Evolutionary conservation across 2,113 vertebrate genomes (phyloP).

Genomic region (Eptesicus fuscus): DNA sequence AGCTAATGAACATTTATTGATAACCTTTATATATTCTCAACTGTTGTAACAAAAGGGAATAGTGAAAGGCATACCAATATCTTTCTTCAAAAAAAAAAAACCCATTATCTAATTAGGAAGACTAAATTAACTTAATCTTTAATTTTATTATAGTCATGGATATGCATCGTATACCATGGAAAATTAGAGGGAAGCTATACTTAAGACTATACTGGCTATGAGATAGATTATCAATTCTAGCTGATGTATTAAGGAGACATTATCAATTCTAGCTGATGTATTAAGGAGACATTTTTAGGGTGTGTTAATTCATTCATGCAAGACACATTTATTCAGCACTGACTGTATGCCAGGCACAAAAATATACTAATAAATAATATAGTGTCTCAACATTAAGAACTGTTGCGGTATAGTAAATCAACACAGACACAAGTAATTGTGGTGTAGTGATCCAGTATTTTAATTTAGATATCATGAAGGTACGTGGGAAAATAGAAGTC

Average conservation of each 20-base stretch:
- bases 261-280: not conserved
- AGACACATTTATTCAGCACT: not conserved
- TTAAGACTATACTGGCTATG: not conserved
- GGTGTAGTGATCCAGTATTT: not conserved
- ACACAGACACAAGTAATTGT: not conserved
- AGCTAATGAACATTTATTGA: conserved; percentile 16
- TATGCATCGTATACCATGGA: not conserved
- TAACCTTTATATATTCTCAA: not conserved
- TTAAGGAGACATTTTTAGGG: not conserved
- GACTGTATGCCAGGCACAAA: not conserved
- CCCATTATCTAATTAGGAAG: not conserved
- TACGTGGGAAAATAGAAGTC: not conserved
- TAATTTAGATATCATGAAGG: not conserved
- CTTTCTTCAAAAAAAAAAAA: not conserved
- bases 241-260: not conserved
- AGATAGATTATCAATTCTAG: not conserved
- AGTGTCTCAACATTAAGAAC: not conserved
- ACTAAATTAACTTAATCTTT: not conserved
- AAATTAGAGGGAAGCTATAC: not conserved
- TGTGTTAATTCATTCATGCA: not conserved
- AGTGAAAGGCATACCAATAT: not conserved
- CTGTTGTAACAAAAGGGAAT: not conserved
- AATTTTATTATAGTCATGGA: not conserved
- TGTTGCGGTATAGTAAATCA: not conserved
- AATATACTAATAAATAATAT: not conserved